phyloP scores from a whole-genome alignment of 2,797 vertebrate species.

The Peromyscus nudipes region DNA sequence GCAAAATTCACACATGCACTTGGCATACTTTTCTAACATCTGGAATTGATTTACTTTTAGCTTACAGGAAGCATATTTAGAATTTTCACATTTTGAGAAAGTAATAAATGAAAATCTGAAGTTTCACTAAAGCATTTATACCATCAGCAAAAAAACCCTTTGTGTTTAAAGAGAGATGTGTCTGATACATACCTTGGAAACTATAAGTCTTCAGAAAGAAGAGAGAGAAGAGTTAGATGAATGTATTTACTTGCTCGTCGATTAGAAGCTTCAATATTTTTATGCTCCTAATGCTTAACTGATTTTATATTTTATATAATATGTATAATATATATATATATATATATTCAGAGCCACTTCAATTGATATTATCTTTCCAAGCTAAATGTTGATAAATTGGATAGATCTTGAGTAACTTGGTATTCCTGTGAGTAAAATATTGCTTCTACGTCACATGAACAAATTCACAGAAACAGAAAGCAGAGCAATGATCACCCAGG shows the following conservation, averaged over 20 bases:
- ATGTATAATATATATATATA: neutral
- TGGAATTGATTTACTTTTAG: neutral
- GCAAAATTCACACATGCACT: neutral
- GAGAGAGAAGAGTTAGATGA: neutral
- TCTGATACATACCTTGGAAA: neutral
- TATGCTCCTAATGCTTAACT: neutral
- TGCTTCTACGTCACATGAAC: neutral
- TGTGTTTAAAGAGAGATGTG: neutral
- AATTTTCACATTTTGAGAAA: slow-evolving; percentile 27
- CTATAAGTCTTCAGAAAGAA: neutral
- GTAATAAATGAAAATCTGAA: neutral
- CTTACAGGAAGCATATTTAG: neutral
- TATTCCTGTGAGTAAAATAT: neutral
- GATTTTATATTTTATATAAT: neutral
- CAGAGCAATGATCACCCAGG: neutral
- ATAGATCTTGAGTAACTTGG: neutral
- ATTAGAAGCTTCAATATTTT: neutral
- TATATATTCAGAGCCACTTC: neutral
- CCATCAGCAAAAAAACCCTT: neutral
- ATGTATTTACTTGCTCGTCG: neutral
- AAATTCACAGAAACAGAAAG: neutral
- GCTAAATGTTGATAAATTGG: neutral
- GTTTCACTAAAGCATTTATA: neutral
- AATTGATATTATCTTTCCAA: neutral
- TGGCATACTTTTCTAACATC: neutral